Evolutionary conservation across 2,888 invertebrate species (phyloP).

Genomic region (Eugnorisma glareosa): DNA sequence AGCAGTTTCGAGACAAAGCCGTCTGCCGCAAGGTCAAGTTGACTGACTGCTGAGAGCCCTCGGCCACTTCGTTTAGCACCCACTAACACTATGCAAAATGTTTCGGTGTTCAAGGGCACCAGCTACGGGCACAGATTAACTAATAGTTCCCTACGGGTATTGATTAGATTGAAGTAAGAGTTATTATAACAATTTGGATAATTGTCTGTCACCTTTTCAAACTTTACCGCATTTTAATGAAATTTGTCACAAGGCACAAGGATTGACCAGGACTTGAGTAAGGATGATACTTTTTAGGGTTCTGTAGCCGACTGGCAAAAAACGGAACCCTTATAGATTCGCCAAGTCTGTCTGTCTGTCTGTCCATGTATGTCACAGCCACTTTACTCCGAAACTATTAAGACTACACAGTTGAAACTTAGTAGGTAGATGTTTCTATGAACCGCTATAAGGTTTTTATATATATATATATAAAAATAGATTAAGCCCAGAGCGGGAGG

Average conservation of each 20-base stretch:
- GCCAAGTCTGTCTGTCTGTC: too few relatives aligned
- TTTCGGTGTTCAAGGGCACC: conserved; percentile 27
- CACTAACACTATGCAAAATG: conserved; percentile 24
- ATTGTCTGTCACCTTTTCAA: neutral
- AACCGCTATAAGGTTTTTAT: too few relatives aligned
- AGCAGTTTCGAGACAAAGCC: conserved; percentile 56
- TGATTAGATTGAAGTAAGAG: neutral
- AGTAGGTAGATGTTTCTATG: too few relatives aligned
- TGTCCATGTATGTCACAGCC: too few relatives aligned
- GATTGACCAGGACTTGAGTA: neutral
- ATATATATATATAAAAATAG: too few relatives aligned
- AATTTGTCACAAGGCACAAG: neutral
- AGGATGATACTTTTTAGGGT: too few relatives aligned
- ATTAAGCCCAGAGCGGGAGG: too few relatives aligned
- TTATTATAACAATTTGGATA: neutral
- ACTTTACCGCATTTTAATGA: neutral
- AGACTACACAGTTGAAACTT: too few relatives aligned
- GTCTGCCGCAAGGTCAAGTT: conserved; percentile 60
- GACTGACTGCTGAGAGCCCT: conserved; percentile 53
- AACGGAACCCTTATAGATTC: too few relatives aligned
- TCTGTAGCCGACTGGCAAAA: too few relatives aligned
- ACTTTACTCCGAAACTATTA: too few relatives aligned
- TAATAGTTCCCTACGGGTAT: neutral
- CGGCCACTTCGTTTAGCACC: conserved; percentile 51
- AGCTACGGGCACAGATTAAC: too few relatives aligned